A percentile compares a stretch with the other conserved stretches of the same genome.
These are phyloP conservation scores for Kryptolebias ocellatus DNA, from an alignment of 2,797 vertebrate genomes.

Conservation along the genomic window DNA sequence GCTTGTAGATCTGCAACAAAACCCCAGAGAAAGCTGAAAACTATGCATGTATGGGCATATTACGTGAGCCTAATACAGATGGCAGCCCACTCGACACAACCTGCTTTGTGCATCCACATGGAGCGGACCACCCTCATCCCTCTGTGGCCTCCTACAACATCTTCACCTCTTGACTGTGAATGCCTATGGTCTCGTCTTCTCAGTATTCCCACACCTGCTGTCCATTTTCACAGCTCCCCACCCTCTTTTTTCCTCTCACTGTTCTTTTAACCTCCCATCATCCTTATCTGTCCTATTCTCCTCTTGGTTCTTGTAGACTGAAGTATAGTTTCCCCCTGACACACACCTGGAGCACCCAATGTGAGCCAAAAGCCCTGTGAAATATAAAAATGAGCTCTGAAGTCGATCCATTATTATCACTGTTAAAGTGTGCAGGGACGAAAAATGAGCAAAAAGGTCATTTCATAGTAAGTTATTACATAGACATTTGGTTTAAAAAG, in stretches of 20 bases:
- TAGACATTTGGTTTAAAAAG: too few relatives aligned
- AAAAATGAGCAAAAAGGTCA: too few relatives aligned
- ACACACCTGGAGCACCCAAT: constrained; percentile 29
- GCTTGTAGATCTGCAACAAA: constrained; percentile 48
- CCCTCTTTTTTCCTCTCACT: constrained; percentile 14
- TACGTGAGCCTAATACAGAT: constrained; percentile 57
- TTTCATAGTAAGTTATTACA: too few relatives aligned
- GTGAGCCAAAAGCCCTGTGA: constrained; percentile 15
- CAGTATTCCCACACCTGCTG: constrained; percentile 5
- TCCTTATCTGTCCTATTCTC: constrained; percentile 27
- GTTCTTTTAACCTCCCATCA: constrained; percentile 31
- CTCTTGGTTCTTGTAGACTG: constrained; percentile 21
- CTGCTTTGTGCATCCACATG: constrained; percentile 41
- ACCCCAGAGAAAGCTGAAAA: constrained; percentile 35
- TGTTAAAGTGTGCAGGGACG: too few relatives aligned
- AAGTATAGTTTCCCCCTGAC: neutral
- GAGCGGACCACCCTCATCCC: constrained; percentile 31
- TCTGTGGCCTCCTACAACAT: constrained; percentile 31
- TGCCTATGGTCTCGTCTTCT: constrained; percentile 25
- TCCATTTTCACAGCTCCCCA: constrained; percentile 20
- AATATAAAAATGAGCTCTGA: constrained; percentile 25
- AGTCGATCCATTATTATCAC: neutral
- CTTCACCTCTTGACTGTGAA: constrained; percentile 51
- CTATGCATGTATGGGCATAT: constrained; percentile 47
- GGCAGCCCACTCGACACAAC: constrained; percentile 32